Conservation (phyloP, 2,888 invertebrate species). For the Cecidostiba fungosa region DNA sequence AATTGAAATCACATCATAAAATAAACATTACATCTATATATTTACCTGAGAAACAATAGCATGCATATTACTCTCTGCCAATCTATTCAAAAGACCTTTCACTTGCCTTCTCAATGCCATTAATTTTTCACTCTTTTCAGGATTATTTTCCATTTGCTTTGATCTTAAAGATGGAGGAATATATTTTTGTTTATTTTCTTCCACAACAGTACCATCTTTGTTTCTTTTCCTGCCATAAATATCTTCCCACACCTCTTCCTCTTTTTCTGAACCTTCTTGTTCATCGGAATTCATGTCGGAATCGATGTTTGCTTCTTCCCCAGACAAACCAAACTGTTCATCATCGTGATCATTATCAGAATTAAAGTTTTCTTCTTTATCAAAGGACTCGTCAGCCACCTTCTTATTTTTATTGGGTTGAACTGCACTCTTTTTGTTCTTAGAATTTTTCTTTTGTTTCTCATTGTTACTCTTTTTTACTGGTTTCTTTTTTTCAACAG, state of each 20-base stretch:
- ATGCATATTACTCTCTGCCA: conserved; percentile 94
- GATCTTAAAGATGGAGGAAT: conserved; percentile 91
- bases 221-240: conserved; percentile 95
- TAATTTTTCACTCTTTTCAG: conserved; percentile 83
- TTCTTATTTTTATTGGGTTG: conserved; percentile 30
- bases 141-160: conserved; percentile 79
- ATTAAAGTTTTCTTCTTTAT: not conserved
- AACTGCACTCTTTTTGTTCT: conserved; percentile 22
- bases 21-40: conserved; percentile 18
- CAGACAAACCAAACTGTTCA: conserved; percentile 10
- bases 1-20: conserved; percentile 24
- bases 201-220: conserved; percentile 89
- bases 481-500: not conserved
- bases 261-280: conserved; percentile 65
- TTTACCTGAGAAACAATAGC: conserved; percentile 85
- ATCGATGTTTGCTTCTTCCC: conserved; percentile 61
- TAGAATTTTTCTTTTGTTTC: not conserved
- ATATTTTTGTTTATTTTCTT: conserved; percentile 85
- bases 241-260: conserved; percentile 87
- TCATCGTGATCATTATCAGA: conserved; percentile 10
- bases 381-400: not conserved
- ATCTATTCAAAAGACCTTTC: conserved; percentile 93
- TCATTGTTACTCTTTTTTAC: conserved; percentile 1
- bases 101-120: conserved; percentile 88
- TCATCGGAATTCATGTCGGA: conserved; percentile 64